Evolutionary conservation across 30 jellyfish, hydroid and myxozoan species (phyloP).

Genomic region (Hydractinia symbiolongicarpus): DNA sequence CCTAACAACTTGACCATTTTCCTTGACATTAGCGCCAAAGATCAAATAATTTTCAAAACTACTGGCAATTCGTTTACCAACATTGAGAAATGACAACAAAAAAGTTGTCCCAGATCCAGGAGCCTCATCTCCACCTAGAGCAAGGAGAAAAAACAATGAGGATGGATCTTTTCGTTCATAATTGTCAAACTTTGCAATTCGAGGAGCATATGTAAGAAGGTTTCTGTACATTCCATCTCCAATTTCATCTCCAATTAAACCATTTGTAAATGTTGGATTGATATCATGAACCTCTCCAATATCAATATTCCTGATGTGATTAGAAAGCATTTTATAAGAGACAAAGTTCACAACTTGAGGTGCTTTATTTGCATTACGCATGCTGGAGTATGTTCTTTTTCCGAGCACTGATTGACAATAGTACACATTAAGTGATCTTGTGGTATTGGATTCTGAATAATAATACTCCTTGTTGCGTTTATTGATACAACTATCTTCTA

Average conservation of each 20-base stretch:
- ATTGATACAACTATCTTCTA: no score
- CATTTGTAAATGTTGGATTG: neutral
- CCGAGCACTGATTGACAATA: neutral
- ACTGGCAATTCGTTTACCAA: no score
- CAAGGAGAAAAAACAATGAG: neutral
- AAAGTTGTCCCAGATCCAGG: slow-evolving; percentile 1
- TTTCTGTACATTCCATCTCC: neutral
- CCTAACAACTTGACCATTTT: neutral
- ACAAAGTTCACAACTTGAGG: neutral
- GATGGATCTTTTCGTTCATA: neutral
- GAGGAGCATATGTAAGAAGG: neutral
- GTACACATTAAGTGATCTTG: neutral
- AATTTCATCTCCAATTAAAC: neutral
- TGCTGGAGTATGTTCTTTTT: neutral
- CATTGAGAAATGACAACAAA: neutral
- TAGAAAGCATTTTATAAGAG: neutral
- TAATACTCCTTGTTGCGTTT: no score
- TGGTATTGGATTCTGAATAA: neutral
- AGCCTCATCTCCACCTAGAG: neutral
- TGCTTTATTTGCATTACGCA: neutral
- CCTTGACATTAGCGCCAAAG: slow-evolving; percentile 1
- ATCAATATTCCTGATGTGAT: neutral
- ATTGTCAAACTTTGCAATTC: neutral
- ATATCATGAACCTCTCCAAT: neutral
- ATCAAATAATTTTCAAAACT: neutral